Base-by-base conservation (phyloP, 2,797 vertebrate species). In the Tauraco hartlaubi region DNA sequence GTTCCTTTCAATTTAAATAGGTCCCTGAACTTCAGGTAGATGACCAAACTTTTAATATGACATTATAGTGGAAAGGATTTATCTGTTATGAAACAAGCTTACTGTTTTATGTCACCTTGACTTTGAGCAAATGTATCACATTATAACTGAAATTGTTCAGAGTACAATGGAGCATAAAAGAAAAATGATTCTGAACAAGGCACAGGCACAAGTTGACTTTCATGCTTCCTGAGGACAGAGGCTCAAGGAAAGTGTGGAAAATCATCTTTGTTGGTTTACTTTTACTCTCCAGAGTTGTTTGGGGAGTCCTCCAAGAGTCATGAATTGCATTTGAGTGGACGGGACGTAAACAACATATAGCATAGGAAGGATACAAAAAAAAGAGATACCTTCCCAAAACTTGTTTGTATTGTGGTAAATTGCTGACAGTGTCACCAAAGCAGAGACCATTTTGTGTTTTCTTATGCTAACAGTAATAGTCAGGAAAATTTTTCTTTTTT, bases 101-200 rank as follows among this genome's bases (percentile, higher is more conserved):
- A 92, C 88, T 88, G 96, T 51, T 96, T 96, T 95, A 91, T 95
- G 95, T 94, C 90, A 95, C 96, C 95, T 92, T 97, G 95, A 96
- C 96, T 97, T 96, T 95, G 91, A 93, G 85, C 92, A 96, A 98
- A 94, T 85, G 74, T 81, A 92, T 79, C 92, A 90, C 76, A 92
- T 52, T 94, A 92, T 93, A 95, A 90, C 94, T 89, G 74, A 97
- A 97, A 96, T 91, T 90, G 95, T 67, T 96, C 85, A 23, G 85
- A 90, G 59, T 89, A 97, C 69, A 94, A 43, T 90, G 90, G 84
- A 96, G 91, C 92, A 96, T 96, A 91, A 97, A 89, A 96, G 94
- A 97, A 88, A 97, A 97, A 96, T 89, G 9, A 96, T 90, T 97
- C 86, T 97, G 92, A 96, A 48, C 0, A 82, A 92, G 55, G 28